These are phyloP conservation scores for Oreochromis tanganicae DNA, from an alignment of 2,113 vertebrate species.

Conservation along the genomic window DNA sequence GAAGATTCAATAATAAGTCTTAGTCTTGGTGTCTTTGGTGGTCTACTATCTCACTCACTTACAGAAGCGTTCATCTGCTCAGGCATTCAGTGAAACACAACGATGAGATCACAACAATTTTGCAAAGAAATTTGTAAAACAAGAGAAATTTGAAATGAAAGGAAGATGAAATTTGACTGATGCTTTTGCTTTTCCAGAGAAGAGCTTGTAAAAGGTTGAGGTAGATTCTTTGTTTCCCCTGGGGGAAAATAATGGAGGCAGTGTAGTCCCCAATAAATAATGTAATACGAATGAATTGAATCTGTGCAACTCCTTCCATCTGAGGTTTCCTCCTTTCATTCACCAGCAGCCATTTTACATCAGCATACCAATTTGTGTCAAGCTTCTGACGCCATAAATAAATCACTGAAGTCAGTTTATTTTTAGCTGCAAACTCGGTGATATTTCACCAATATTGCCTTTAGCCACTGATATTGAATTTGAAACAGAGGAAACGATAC, in stretches of 20 bases:
- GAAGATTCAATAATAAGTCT: neutral
- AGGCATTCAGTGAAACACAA: slow-evolving; percentile 11
- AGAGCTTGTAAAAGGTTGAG: slow-evolving; percentile 23
- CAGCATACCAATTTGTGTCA: neutral
- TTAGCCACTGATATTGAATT: neutral
- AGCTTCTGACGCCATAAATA: slow-evolving; percentile 3
- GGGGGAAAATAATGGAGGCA: neutral
- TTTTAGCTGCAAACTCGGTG: neutral
- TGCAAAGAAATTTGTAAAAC: neutral
- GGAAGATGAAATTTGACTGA: neutral
- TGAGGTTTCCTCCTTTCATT: neutral
- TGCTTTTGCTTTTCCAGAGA: slow-evolving; percentile 56
- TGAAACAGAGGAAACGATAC: neutral
- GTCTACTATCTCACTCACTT: neutral
- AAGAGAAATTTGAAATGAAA: neutral
- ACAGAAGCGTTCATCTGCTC: slow-evolving; percentile 23
- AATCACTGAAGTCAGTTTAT: slow-evolving; percentile 10
- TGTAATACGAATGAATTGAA: slow-evolving; percentile 21
- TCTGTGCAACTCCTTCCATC: neutral
- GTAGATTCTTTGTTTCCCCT: neutral
- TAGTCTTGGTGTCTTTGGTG: neutral
- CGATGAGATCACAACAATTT: neutral
- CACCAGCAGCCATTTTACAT: slow-evolving; percentile 16
- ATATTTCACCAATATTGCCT: neutral
- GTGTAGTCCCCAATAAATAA: slow-evolving; percentile 6